Conservation (phyloP, 2,113 vertebrate species). For the Chaetorhynchus papuensis region DNA sequence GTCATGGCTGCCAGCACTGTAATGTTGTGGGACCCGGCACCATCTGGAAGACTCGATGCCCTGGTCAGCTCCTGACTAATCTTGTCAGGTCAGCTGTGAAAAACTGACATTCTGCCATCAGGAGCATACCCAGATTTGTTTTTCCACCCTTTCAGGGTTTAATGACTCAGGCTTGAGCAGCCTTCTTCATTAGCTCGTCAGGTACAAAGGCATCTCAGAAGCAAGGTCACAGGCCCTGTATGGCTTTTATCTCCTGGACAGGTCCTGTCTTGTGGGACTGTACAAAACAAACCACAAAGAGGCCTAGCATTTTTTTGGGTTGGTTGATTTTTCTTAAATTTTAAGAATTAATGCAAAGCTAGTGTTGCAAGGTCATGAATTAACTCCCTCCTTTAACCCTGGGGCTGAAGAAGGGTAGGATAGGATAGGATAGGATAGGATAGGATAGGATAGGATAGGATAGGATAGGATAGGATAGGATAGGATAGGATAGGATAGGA, state of each 20-base stretch:
- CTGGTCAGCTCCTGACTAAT: neutral
- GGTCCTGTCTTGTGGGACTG: neutral
- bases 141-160: neutral
- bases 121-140: neutral
- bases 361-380: rapidly evolving
- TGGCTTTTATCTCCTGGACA: neutral
- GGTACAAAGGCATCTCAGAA: neutral
- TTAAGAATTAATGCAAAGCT: neutral
- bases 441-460: neutral
- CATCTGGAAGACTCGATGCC: neutral
- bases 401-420: neutral
- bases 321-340: neutral
- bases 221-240: neutral
- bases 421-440: too few relatives aligned
- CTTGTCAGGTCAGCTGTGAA: neutral
- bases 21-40: neutral
- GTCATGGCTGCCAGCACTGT: neutral
- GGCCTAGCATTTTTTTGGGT: rapidly evolving
- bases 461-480: neutral
- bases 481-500: neutral
- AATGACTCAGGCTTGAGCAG: neutral
- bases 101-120: neutral
- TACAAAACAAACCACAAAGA: neutral
- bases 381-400: neutral
- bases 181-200: rapidly evolving